Base-by-base conservation (phyloP, 2,888 invertebrate species). In the Drosophila birchii region DNA sequence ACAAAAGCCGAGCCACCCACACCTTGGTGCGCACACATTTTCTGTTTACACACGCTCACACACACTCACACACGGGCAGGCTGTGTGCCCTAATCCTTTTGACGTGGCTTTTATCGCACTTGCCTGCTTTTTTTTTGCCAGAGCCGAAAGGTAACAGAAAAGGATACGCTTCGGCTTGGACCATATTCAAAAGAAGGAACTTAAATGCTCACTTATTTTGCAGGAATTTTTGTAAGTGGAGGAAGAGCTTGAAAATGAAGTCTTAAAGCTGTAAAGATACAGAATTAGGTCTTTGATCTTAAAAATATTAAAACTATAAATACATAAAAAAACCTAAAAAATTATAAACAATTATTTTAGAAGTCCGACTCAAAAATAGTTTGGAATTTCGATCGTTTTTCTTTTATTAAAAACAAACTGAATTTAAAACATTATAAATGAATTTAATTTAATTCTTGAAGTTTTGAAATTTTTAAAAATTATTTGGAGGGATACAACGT, bases 101-200 rank as follows among this genome's bases (percentile, higher is more conserved):
- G 88, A 79, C 78, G 85, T 79, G 81, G 81, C 89, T 89, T 84
- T 83, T 88, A 88, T 88, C 77, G 87, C 89, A 86, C 76, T 88
- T 81, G 69, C 85, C 59, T 76, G 59, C 38, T 71, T 73, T 54
- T 70, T 70, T 70, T 51, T 54, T 36, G 67, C 53, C 16, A 20
- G 32, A n/a, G 41, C 47, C 57, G 39, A 70, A 70, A 68, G 67
- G 66, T 67, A 67, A 45, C 69, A 53, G 11, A 23, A 34, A 38
- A 45, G 54, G 67, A 57, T 68, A 51, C 20, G 51, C 26, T 29
- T 49, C 23, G 32, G 26, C n/a, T 34, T 16, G 16, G 20, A n/a
- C 38, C 64, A 38, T 14, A 45, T 39, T 20, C 38, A n/a, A 47
- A 47, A 23, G 34, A 9, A 29, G 29, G 11, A 32, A 39, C 32